Percentiles rank a stretch among this genome's conserved stretches.
Conservation (phyloP, 2,888 invertebrate genomes). For the Sinhomidia bicolor region DNA sequence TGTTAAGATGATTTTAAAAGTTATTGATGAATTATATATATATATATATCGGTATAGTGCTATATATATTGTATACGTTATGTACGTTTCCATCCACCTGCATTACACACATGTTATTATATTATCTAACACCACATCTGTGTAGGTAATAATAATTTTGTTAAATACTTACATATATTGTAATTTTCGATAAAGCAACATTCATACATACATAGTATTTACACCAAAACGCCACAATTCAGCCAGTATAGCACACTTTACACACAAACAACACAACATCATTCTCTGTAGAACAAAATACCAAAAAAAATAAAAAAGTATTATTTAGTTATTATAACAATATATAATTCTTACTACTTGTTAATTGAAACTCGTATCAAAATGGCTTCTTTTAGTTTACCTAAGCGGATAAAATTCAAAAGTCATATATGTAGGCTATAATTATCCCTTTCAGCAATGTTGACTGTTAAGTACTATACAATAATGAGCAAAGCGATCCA, state of each 20-base stretch:
- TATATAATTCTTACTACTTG: neutral
- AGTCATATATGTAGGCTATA: neutral
- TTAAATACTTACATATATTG: neutral
- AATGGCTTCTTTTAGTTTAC: conserved; percentile 11
- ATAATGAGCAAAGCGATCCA: too few species aligned
- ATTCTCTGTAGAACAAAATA: neutral
- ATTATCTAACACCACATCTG: neutral
- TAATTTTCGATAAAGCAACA: neutral
- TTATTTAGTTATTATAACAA: too few species aligned
- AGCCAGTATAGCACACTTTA: neutral
- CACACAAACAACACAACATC: neutral
- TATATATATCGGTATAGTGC: neutral
- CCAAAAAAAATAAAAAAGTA: too few species aligned
- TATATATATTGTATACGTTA: neutral
- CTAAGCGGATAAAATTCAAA: neutral
- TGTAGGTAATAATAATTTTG: neutral
- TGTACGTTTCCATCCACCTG: conserved; percentile 32
- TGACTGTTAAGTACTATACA: too few species aligned
- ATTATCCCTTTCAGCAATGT: conserved; percentile 1
- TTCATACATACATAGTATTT: neutral
- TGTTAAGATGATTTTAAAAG: conserved; percentile 3
- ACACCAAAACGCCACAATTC: neutral
- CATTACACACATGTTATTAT: neutral
- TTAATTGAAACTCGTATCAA: neutral
- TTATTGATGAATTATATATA: neutral